Conservation (phyloP, 2,113 vertebrate genomes). For the Uropsilus gracilis region DNA sequence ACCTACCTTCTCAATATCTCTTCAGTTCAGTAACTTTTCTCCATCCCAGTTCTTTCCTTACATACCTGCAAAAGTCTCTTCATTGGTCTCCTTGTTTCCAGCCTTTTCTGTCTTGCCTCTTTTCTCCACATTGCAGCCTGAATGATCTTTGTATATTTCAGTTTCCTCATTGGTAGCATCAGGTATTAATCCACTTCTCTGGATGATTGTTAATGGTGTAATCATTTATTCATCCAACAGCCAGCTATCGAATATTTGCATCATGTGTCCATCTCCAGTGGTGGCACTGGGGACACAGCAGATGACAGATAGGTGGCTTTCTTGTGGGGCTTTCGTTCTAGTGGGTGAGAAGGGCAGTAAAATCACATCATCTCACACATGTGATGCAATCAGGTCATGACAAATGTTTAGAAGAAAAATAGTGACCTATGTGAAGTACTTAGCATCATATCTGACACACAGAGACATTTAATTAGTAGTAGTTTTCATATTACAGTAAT, state of each 20-base stretch:
- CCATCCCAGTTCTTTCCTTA: not conserved
- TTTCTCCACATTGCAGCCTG: not conserved
- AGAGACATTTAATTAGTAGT: not conserved
- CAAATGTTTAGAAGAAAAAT: not conserved
- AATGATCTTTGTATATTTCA: not conserved
- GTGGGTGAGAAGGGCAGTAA: not conserved
- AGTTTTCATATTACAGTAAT: slow-evolving; percentile 16
- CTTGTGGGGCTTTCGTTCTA: not conserved
- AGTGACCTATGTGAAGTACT: not conserved
- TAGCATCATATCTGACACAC: not conserved
- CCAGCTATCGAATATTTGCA: not conserved
- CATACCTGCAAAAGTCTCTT: not conserved
- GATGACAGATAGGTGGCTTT: not conserved
- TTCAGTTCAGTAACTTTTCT: not conserved
- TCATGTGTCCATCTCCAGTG: not conserved
- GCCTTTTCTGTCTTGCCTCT: not conserved
- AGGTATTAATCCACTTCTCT: not conserved
- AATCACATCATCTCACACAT: not conserved
- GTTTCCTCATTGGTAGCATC: not conserved
- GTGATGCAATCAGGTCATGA: not conserved
- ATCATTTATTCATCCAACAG: not conserved
- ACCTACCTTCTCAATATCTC: not conserved
- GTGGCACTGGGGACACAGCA: not conserved
- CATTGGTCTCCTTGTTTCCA: not conserved
- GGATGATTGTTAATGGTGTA: not conserved